Base-by-base conservation (phyloP, 2,113 vertebrate species). In the Bos javanicus region DNA sequence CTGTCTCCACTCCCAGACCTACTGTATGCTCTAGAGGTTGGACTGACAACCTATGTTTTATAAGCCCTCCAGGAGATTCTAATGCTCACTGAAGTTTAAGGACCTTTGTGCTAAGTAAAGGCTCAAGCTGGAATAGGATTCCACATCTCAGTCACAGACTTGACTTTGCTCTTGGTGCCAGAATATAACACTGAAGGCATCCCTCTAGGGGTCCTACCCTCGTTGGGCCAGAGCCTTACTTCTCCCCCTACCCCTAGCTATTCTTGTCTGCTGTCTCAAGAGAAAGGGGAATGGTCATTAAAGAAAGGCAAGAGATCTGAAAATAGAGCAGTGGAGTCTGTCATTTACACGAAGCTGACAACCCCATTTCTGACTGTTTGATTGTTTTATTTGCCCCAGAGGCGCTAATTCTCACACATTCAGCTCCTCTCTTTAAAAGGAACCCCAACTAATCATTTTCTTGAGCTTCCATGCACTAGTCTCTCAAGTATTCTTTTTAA, bases 401-500 rank as follows among this genome's bases (percentile, higher is more conserved):
- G 97, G 81, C 57, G 62, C 10, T 15, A 87, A 4, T 97, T 11
- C 2, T 98, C 83, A 97, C 54, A 95, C n/a, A n/a, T 97, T 97
- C 95, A 95, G 17, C 36, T 97, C 74, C 91, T 97, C 62, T 95
- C 15, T 97, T 97, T 97, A 91, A 97, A 96, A 10, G 86, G 94
- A 87, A 87, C 76, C 76, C 21, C 25, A 96, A 43, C 96, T 98
- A 98, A 98, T 92, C 54, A 97, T 94, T 98, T 98, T 96, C 88
- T 33, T 95, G 36, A 96, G 60, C 95, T 98, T 98, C 97, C 78
- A 95, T 98, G 76, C 36, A 95, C 97, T 97, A 91, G 6, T 98
- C 97, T 98, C 82, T 56, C 84, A 97, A 98, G 46, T 93, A 98
- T 97, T 97, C 98, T 21, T 98, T 98, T 98, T 94, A 98, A 98